Evolutionary conservation across 2,888 invertebrate genomes (phyloP).

Genomic region (Aphrophora alni): DNA sequence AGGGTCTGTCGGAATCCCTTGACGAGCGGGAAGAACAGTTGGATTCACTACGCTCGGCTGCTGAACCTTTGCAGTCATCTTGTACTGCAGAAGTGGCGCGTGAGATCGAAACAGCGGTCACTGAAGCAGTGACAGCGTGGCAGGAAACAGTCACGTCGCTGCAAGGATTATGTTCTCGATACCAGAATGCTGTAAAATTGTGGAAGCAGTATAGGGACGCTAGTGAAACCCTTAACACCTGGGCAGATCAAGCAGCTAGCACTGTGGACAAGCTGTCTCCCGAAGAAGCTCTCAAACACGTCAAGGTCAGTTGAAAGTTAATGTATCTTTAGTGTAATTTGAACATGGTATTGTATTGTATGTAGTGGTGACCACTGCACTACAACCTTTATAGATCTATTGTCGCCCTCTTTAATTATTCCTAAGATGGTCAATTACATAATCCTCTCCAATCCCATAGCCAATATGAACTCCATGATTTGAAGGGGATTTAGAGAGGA

Average conservation of each 20-base stretch:
- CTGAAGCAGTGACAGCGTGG: constrained; percentile 80
- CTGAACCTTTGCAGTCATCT: constrained; percentile 73
- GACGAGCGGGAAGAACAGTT: constrained; percentile 73
- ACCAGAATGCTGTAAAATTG: constrained; percentile 80
- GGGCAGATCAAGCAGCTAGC: constrained; percentile 79
- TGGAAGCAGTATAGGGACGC: constrained; percentile 84
- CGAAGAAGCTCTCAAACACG: constrained; percentile 71
- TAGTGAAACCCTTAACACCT: constrained; percentile 75
- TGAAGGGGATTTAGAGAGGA: too few relatives aligned
- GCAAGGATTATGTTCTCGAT: constrained; percentile 75
- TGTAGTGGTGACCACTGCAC: too few relatives aligned
- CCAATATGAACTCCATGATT: too few relatives aligned
- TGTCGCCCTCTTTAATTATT: too few relatives aligned
- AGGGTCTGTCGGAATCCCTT: constrained; percentile 81
- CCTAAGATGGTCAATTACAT: too few relatives aligned
- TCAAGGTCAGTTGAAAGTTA: constrained; percentile 69
- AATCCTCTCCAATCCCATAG: too few relatives aligned
- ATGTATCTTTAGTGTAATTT: neutral
- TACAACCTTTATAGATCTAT: too few relatives aligned
- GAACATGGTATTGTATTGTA: too few relatives aligned
- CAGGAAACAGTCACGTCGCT: constrained; percentile 80
- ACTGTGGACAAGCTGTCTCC: constrained; percentile 73
- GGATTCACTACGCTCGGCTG: constrained; percentile 71
- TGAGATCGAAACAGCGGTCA: constrained; percentile 75
- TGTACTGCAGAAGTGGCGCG: constrained; percentile 75